These are phyloP conservation scores for Agapornis roseicollis DNA, from an alignment of 2,113 vertebrate genomes.

Conservation along the genomic window DNA sequence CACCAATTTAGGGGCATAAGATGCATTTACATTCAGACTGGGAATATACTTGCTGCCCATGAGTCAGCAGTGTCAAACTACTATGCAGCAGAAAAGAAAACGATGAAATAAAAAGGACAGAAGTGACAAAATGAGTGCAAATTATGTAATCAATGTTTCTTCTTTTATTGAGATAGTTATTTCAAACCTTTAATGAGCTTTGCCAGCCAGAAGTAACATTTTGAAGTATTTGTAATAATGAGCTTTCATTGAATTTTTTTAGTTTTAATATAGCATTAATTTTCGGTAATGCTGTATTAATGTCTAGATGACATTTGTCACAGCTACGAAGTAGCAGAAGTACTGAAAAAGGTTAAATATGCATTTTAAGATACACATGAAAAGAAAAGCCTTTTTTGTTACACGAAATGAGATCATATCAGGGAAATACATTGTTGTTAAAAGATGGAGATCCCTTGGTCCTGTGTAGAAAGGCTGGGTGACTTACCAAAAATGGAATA, in stretches of 20 bases:
- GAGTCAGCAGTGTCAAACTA: conserved; percentile 60
- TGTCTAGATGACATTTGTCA: not conserved
- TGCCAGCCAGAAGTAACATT: not conserved
- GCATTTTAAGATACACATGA: not conserved
- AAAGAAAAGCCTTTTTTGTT: not conserved
- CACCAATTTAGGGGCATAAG: conserved; percentile 2
- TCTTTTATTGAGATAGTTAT: conserved; percentile 29
- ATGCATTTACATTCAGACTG: conserved; percentile 46
- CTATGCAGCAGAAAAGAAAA: not conserved
- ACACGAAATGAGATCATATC: not conserved
- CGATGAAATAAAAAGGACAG: conserved; percentile 27
- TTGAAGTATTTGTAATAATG: not conserved
- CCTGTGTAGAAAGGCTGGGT: not conserved
- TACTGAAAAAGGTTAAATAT: not conserved
- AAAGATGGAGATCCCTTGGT: not conserved
- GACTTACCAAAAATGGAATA: not conserved
- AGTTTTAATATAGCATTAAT: not conserved
- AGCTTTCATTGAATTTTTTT: not conserved
- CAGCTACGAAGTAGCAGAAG: not conserved
- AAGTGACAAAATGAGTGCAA: conserved; percentile 62
- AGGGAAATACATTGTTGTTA: not conserved
- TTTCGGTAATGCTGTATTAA: not conserved
- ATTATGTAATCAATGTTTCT: conserved; percentile 50
- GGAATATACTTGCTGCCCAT: not conserved
- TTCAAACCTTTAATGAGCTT: conserved; percentile 34